Evolutionary conservation across 2,797 vertebrate species (phyloP).

Genomic region (Poeciliopsis infans): DNA sequence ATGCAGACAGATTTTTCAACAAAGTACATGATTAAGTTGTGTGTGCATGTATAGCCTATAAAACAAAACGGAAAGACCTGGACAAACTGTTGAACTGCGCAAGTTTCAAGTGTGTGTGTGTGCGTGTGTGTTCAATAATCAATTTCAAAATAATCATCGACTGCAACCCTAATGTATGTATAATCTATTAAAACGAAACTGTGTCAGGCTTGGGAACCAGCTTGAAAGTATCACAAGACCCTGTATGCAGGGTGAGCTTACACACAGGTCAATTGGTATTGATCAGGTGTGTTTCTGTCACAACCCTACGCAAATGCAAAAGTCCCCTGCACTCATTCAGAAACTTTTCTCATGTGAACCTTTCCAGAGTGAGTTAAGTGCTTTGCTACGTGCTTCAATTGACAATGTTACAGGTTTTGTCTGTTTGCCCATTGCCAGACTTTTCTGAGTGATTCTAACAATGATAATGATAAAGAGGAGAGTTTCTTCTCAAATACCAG

Average conservation of each 20-base stretch:
- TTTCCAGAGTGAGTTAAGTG: conserved; percentile 51
- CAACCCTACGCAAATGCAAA: conserved; percentile 52
- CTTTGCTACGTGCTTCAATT: conserved; percentile 58
- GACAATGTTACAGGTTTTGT: conserved; percentile 69
- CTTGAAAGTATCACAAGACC: conserved; percentile 45
- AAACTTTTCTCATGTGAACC: conserved; percentile 72
- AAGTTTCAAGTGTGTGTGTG: not conserved
- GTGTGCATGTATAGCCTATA: not conserved
- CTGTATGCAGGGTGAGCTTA: conserved; percentile 37
- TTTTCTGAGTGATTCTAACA: conserved; percentile 66
- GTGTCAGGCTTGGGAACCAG: conserved; percentile 8
- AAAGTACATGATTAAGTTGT: not conserved
- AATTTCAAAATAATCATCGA: too few relatives aligned
- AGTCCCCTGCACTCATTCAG: conserved; percentile 42
- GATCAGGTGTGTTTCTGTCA: conserved; percentile 36
- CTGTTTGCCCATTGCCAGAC: conserved; percentile 74
- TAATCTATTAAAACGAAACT: conserved; percentile 1
- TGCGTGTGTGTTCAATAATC: too few relatives aligned
- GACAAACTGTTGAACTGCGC: not conserved
- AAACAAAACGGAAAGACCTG: not conserved
- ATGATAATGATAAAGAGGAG: conserved; percentile 79
- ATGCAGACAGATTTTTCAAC: not conserved
- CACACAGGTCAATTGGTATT: conserved; percentile 57
- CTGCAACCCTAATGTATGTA: too few relatives aligned
- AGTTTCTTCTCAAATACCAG: conserved; percentile 54